Evolutionary conservation across 2,113 vertebrate species (phyloP), one percentile per base, ranked within the genome.

Genomic region (Pholis gunnellus): DNA sequence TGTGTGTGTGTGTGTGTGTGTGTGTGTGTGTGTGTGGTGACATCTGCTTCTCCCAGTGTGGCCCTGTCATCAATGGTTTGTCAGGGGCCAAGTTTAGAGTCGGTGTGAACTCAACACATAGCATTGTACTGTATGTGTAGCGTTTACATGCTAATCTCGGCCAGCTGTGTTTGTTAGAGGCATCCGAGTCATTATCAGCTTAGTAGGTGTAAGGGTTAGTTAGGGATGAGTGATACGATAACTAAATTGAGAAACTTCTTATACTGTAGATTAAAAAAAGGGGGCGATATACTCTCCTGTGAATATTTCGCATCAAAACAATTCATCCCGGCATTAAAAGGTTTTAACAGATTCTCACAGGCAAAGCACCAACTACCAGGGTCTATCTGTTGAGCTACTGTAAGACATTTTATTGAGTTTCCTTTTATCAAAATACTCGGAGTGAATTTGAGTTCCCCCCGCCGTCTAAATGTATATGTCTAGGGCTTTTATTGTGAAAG

Each of bases 21-120:
- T n/a, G n/a, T n/a, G n/a, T 29, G 29, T 29, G 29, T 65, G 63
- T 40, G 36, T 65, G 63, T 65, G 20, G 71, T 72, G 90, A 89
- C 87, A 92, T 90, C 89, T 91, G 90, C 81, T 83, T 85, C 83
- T 83, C 78, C 38, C 82, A 64, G 59, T 79, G 84, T 78, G 69
- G 80, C 78, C 83, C 71, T 79, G 75, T 76, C 88, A 74, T 88
- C 84, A 42, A 25, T 54, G 76, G 68, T 61, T 71, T 56, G 57
- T 78, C 67, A 14, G 48, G 40, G 48, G 67, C 84, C 77, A 81
- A 78, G 75, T 74, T 79, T 74, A 78, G 71, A 48, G 38, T 78
- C 70, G 13, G 68, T 50, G 54, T 29, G 22, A 64, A 40, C 57
- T 75, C 10, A 25, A n/a, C 66, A 27, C 72, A 69, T 68, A 52